Evolutionary conservation across 2,113 vertebrate genomes (phyloP), one percentile per base, ranked within the genome.

Genomic region (Percina caprodes): DNA sequence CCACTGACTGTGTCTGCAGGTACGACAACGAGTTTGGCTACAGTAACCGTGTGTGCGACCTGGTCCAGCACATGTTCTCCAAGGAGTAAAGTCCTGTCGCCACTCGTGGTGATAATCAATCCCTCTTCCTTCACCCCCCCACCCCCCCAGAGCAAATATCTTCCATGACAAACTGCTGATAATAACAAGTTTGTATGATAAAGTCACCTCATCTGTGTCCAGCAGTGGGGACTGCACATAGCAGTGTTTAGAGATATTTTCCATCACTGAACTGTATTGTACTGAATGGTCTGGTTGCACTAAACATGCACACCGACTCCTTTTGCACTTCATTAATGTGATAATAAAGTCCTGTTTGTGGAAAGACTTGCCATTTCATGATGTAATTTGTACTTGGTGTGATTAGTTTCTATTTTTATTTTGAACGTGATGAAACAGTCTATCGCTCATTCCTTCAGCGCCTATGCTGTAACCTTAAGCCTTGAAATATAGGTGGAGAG

Each of bases 11-110:
- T 51, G 13, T 6, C 51, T 24, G 21, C 86, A 98, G 97, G 97
- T 98, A 98, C 48, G 97, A 98, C 93, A 98, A 98, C 0, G 97
- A 98, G 91, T 97, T 91, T 1, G 97, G 96, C 62, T 98, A 98
- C 95, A 98, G 97, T 94, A 94, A 95, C 94, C 95, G 97, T 39
- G 97, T 98, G 56, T 94, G 97, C 87, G 97, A 98, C 92, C 95
- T 98, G 70, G 93, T 97, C 86, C 93, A 87, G 74, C 91, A 97
- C 93, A 97, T 98, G 96, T 92, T 94, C 83, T 92, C 95, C 79
- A 96, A 97, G 94, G 96, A 97, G 92, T 97, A 89, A 95, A 85
- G 30, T n/a, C 60, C 39, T 26, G 2, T 2, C 9, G 2, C 1
- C 1, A 54, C 69, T 51, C 74, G 1, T 39, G 7, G 7, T 68